Evolutionary conservation across 2,888 invertebrate species (phyloP).

Genomic region (Orchestes rusci): DNA sequence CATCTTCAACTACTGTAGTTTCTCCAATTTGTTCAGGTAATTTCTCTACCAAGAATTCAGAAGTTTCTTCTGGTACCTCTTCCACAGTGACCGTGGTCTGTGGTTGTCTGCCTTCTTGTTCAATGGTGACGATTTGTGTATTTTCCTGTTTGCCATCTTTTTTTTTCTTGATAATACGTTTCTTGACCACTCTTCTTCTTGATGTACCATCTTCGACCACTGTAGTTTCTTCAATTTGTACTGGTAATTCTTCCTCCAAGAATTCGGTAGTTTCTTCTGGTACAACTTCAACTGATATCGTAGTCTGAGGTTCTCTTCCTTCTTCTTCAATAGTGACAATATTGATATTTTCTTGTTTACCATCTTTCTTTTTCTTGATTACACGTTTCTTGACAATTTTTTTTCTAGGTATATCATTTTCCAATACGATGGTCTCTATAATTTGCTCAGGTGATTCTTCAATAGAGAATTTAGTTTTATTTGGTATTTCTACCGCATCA

Average conservation of each 20-base stretch:
- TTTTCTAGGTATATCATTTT: conserved; percentile 29
- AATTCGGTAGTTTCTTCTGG: conserved; percentile 27
- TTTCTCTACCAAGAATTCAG: conserved; percentile 26
- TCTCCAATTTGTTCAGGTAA: conserved; percentile 32
- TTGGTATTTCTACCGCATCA: conserved; percentile 29
- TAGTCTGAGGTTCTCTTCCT: conserved; percentile 42
- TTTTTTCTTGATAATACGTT: conserved; percentile 33
- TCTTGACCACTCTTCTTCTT: conserved; percentile 34
- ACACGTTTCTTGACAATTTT: conserved; percentile 33
- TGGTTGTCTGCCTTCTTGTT: conserved; percentile 40
- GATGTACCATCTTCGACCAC: conserved; percentile 28
- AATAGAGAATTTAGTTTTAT: conserved; percentile 20
- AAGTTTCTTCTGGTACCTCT: conserved; percentile 32
- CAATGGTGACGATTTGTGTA: conserved; percentile 33
- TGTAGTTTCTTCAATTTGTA: conserved; percentile 30
- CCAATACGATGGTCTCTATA: conserved; percentile 28
- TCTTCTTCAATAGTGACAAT: conserved; percentile 42
- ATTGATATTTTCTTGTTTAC: conserved; percentile 39
- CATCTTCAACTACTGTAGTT: conserved; percentile 17
- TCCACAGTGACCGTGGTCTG: conserved; percentile 47
- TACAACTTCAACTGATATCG: conserved; percentile 37
- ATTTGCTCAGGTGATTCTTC: conserved; percentile 32
- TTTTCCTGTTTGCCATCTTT: conserved; percentile 31
- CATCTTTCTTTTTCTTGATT: conserved; percentile 40
- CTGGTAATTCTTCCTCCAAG: conserved; percentile 35